These are phyloP conservation scores for Montifringilla adamsi DNA, from an alignment of 2,113 vertebrate species.

Conservation along the genomic window DNA sequence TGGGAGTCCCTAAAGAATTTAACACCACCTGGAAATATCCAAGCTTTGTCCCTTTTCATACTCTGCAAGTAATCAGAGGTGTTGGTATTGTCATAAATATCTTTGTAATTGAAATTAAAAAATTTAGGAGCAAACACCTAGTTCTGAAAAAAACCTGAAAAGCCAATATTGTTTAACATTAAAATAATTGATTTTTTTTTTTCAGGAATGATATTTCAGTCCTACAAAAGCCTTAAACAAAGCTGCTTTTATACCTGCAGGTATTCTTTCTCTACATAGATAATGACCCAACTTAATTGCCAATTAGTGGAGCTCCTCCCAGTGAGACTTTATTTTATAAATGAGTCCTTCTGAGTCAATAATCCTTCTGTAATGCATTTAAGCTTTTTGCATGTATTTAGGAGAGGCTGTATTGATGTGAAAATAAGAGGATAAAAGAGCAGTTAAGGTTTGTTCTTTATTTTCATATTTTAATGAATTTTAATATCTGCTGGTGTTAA, in stretches of 20 bases:
- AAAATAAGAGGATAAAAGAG: not conserved
- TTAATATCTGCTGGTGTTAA: accelerated
- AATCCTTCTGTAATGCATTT: accelerated
- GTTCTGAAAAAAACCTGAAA: not conserved
- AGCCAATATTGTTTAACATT: accelerated
- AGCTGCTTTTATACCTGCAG: accelerated
- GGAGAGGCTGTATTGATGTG: accelerated
- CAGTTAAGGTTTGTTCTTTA: accelerated
- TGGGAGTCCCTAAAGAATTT: not conserved
- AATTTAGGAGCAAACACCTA: accelerated
- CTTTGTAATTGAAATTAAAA: not conserved
- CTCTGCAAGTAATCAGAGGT: not conserved
- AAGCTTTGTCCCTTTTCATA: accelerated
- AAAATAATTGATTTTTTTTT: accelerated
- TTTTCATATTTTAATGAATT: accelerated
- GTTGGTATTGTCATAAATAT: not conserved
- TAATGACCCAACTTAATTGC: not conserved
- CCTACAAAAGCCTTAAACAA: not conserved
- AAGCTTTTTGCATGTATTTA: accelerated
- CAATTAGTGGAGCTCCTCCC: not conserved
- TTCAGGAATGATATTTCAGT: accelerated
- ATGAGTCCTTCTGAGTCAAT: not conserved
- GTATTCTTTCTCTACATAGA: not conserved
- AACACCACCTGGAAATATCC: not conserved
- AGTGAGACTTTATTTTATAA: not conserved